Base-by-base conservation (phyloP, 1,140 invertebrate genomes). In the Sitodiplosis mosellana region DNA sequence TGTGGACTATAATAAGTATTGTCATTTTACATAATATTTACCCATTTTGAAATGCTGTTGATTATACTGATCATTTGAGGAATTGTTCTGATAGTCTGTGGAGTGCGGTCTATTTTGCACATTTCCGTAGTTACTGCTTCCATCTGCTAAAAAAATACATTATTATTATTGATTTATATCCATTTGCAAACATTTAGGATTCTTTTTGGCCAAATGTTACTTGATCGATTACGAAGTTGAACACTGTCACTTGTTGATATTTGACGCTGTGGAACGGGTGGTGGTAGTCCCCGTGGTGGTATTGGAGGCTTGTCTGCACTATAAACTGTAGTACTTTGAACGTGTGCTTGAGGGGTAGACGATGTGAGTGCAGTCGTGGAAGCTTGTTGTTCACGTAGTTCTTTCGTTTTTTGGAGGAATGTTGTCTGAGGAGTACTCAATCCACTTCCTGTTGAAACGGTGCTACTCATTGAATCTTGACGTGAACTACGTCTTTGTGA, bases 261-360 rank as follows among this genome's bases (percentile, higher is more conserved):
- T 50, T 64, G 60, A 6, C 63, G 57, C 21, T 54, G 52, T 45
- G 69, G 71, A 48, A 73, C 59, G 12, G 70, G 70, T 12, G 72
- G 70, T 2, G 71, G 69, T 2, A 67, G 69, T 10, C 69, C 70
- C 54, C 72, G 59, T 1, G 72, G 72, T 43, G 72, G 72, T 48
- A 74, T 69, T 0, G 72, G 71, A 40, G 72, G 72, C 51, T 71
- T 71, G 17, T 73, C 71, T n/a, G 57, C 2, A 63, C 56, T 48
- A 56, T 33, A 57, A 5, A 27, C 27, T 27, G 27, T 27, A 27
- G 27, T 27, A 3, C 45, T 43, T 41, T 54, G 51, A 49, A 57
- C 58, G 12, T 59, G 57, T 4, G 56, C 20, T 27, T 62, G 57
- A 12, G 64, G 60, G 0, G 58, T 53, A 7, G n/a, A 15, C 15